A percentile compares a stretch with the other conserved stretches of the same genome.
phyloP scores from a whole-genome alignment of 2,888 invertebrate species.

The Morinoia aosen region DNA sequence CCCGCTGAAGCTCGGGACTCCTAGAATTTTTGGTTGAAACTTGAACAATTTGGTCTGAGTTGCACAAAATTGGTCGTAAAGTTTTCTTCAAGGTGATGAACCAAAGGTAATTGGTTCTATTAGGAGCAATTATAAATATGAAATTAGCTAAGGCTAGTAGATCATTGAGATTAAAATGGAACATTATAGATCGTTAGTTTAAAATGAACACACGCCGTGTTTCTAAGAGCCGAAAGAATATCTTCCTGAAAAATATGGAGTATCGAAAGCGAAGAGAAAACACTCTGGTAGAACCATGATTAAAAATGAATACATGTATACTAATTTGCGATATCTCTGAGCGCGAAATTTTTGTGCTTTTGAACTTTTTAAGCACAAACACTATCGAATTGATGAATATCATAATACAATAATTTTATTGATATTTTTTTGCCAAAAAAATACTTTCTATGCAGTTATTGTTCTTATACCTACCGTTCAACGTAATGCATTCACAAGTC shows the following conservation, averaged over 20 bases:
- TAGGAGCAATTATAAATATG: no score
- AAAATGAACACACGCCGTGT: neutral
- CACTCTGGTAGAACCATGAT: neutral
- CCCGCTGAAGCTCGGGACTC: no score
- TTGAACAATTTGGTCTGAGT: neutral
- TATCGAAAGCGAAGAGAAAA: neutral
- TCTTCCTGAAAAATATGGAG: neutral
- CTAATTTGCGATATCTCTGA: neutral
- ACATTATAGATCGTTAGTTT: neutral
- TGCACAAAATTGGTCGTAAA: neutral
- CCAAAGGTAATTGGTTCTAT: no score
- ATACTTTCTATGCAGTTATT: no score
- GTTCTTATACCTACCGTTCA: no score
- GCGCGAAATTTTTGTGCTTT: neutral
- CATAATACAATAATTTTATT: no score
- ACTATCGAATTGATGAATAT: no score
- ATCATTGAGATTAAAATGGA: no score
- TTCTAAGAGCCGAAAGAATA: neutral
- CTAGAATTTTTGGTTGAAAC: neutral
- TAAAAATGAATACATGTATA: neutral
- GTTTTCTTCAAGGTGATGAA: neutral
- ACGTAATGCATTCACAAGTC: no score
- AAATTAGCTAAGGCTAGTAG: no score
- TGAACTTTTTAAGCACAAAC: neutral
- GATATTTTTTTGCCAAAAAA: no score